Evolutionary conservation across 2,797 vertebrate species (phyloP).

Genomic region (Heterohyrax brucei): DNA sequence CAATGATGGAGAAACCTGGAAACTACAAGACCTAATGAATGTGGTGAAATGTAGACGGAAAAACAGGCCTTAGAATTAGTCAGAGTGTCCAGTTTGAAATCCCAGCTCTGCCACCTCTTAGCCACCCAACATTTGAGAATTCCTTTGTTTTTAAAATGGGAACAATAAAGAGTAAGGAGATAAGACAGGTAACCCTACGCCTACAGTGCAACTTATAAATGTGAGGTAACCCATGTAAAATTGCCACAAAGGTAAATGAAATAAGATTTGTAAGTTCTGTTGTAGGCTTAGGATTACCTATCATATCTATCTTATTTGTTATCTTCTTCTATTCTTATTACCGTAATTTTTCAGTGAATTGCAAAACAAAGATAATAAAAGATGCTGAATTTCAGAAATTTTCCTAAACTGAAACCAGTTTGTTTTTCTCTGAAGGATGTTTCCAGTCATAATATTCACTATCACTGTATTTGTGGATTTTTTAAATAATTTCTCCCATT

Average conservation of each 20-base stretch:
- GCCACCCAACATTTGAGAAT: neutral
- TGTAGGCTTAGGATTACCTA: neutral
- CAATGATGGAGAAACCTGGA: constrained; percentile 14
- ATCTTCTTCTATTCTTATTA: neutral
- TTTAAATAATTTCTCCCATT: neutral
- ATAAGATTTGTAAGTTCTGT: neutral
- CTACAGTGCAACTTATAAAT: too few relatives aligned
- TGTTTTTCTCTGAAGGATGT: constrained; percentile 25
- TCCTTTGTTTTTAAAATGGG: neutral
- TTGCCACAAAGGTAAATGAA: constrained; percentile 13
- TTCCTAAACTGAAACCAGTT: constrained; percentile 2
- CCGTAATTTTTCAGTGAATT: constrained; percentile 1
- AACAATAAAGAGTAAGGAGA: neutral
- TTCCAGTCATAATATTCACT: constrained; percentile 17
- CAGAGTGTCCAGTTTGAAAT: constrained; percentile 2
- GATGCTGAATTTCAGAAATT: constrained; percentile 4
- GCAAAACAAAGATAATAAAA: constrained; percentile 36
- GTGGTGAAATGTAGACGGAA: neutral
- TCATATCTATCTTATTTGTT: neutral
- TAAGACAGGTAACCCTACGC: too few relatives aligned
- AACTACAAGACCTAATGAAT: neutral
- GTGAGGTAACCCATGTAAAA: too few relatives aligned
- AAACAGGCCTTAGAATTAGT: neutral
- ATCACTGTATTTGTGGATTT: constrained; percentile 40
- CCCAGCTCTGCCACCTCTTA: neutral